These are phyloP conservation scores for Calliphora vomitoria DNA, from an alignment of 2,888 invertebrate species.

Conservation along the genomic window DNA sequence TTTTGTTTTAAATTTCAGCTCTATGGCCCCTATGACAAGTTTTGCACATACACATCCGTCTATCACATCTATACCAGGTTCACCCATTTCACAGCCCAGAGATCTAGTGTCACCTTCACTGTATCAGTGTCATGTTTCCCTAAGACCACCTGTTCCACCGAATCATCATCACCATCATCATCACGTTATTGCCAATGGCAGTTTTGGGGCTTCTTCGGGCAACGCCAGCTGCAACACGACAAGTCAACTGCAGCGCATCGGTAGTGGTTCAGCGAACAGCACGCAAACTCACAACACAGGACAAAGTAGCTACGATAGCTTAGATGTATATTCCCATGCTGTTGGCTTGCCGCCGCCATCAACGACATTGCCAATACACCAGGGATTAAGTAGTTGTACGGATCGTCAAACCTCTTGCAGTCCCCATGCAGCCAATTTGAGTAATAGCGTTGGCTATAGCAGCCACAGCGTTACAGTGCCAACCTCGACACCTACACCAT, in stretches of 20 bases:
- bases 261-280: slow-evolving; percentile 65
- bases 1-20: slow-evolving; percentile 75
- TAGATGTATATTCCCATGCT: slow-evolving; percentile 71
- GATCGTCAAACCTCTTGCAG: slow-evolving; percentile 55
- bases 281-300: slow-evolving; percentile 58
- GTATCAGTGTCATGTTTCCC: slow-evolving; percentile 84
- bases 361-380: slow-evolving; percentile 69
- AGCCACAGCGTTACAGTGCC: slow-evolving; percentile 58
- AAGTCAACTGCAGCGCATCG: slow-evolving; percentile 56
- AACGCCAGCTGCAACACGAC: slow-evolving; percentile 70
- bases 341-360: slow-evolving; percentile 76
- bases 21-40: slow-evolving; percentile 83
- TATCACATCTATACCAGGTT: slow-evolving; percentile 80
- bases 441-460: slow-evolving; percentile 40
- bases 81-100: slow-evolving; percentile 82
- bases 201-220: slow-evolving; percentile 37
- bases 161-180: slow-evolving; percentile 75
- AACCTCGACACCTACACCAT: slow-evolving; percentile 75
- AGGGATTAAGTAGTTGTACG: slow-evolving; percentile 34
- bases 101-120: slow-evolving; percentile 83
- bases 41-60: slow-evolving; percentile 81
- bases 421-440: slow-evolving; percentile 38
- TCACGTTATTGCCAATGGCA: slow-evolving; percentile 73
- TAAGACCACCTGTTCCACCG: slow-evolving; percentile 79
- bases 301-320: slow-evolving; percentile 63